These are phyloP conservation scores for Barypeithes pellucidus DNA, from an alignment of 2,888 invertebrate genomes.

Conservation along the genomic window DNA sequence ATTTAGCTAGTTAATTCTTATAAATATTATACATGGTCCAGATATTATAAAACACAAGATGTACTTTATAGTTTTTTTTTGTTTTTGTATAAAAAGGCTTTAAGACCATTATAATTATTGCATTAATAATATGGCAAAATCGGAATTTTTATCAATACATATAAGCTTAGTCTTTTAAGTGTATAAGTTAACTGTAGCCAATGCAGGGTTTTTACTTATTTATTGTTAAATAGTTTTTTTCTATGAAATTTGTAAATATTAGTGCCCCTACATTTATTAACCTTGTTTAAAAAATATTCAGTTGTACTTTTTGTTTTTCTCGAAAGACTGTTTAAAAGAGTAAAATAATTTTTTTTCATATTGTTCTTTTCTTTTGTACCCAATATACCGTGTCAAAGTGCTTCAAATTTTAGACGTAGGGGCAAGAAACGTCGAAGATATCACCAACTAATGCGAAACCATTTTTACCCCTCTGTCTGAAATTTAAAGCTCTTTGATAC, in stretches of 20 bases:
- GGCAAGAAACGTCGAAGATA: too few relatives aligned
- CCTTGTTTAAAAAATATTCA: constrained; percentile 32
- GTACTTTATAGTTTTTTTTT: constrained; percentile 10
- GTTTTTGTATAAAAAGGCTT: constrained; percentile 27
- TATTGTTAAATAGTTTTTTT: constrained; percentile 43
- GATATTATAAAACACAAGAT: background rate
- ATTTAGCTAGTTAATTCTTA: constrained; percentile 18
- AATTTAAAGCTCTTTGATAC: too few relatives aligned
- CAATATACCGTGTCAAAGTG: too few relatives aligned
- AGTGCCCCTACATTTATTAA: constrained; percentile 26
- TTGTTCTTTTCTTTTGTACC: constrained; percentile 17
- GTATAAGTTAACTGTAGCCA: constrained; percentile 18
- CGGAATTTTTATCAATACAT: constrained; percentile 1
- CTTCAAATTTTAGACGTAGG: too few relatives aligned
- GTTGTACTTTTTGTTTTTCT: constrained; percentile 52
- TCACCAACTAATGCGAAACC: too few relatives aligned
- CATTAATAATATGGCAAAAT: background rate
- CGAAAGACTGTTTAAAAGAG: constrained; percentile 59
- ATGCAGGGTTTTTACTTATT: constrained; percentile 39
- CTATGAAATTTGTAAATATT: constrained; percentile 42
- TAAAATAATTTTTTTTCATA: constrained; percentile 56
- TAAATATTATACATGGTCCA: background rate
- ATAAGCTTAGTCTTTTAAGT: constrained; percentile 11
- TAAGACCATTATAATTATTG: constrained; percentile 11
- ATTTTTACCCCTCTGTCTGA: too few relatives aligned